These are phyloP conservation scores for Polydrusus cervinus DNA, from an alignment of 2,888 invertebrate species.

Conservation along the genomic window DNA sequence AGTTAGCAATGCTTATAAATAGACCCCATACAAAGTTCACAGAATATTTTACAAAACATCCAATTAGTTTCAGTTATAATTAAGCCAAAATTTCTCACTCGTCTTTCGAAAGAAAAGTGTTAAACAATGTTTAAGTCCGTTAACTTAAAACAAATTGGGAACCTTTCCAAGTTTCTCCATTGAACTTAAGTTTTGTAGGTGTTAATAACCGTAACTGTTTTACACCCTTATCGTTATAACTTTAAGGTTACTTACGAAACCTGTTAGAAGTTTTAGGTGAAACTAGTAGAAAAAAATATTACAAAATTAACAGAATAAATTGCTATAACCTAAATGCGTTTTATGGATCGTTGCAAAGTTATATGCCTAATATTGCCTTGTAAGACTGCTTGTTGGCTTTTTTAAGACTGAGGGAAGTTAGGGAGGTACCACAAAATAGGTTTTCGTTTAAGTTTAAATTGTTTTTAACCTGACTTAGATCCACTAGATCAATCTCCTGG, in stretches of 20 bases:
- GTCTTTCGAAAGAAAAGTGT: not conserved
- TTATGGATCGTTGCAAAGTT: no score
- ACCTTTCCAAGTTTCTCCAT: constrained; percentile 21
- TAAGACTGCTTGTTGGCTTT: no score
- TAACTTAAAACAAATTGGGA: constrained; percentile 20
- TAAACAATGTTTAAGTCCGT: constrained; percentile 11
- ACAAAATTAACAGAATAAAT: constrained; percentile 4
- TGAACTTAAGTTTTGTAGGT: constrained; percentile 23
- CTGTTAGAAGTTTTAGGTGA: not conserved
- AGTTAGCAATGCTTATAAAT: no score
- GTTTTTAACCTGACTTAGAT: no score
- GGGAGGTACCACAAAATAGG: no score
- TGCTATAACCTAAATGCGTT: not conserved
- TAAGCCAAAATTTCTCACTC: not conserved
- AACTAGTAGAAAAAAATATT: not conserved
- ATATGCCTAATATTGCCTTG: no score
- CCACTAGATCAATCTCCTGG: no score
- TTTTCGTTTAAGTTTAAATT: no score
- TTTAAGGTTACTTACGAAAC: constrained; percentile 12
- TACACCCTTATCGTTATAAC: constrained; percentile 16
- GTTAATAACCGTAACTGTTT: constrained; percentile 23
- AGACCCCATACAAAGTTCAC: not conserved
- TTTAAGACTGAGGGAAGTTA: no score
- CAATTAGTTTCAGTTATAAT: constrained; percentile 3
- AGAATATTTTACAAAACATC: not conserved